A percentile compares a stretch with the other conserved stretches of the same genome.
phyloP scores from a whole-genome alignment of 2,113 vertebrate species.

The Pterocles burchelli region DNA sequence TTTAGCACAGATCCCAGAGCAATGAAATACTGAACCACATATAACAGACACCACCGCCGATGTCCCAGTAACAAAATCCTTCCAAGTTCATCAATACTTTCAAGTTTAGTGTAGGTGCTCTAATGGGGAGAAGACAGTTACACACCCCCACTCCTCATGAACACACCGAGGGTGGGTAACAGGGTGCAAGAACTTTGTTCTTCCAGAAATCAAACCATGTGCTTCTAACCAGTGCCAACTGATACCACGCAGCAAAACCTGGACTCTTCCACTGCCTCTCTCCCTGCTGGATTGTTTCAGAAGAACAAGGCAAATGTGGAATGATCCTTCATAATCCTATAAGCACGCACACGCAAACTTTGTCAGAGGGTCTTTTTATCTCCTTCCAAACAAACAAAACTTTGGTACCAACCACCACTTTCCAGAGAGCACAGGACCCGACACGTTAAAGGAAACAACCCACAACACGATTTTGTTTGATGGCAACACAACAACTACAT shows the following conservation, averaged over 20 bases:
- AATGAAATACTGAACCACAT: background rate
- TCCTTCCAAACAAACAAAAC: background rate
- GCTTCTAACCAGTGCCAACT: background rate
- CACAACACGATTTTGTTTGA: background rate
- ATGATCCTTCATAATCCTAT: background rate
- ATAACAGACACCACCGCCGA: rapidly evolving
- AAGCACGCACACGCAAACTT: background rate
- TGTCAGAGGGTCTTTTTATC: background rate
- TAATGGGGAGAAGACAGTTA: background rate
- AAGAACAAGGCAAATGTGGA: background rate
- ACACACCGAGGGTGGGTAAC: background rate
- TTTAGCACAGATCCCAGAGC: background rate
- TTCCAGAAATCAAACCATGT: background rate
- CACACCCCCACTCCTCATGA: rapidly evolving
- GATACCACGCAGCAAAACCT: background rate
- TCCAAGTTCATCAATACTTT: background rate
- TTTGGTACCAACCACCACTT: background rate
- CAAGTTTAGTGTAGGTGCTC: background rate
- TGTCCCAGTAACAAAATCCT: background rate
- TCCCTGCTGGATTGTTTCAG: background rate
- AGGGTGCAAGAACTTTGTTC: background rate
- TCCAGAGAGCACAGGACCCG: background rate
- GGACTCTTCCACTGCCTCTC: background rate
- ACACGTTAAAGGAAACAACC: background rate
- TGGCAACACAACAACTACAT: background rate